A percentile compares a stretch with the other conserved stretches of the same genome.
These are phyloP conservation scores for Lepidochitona cinerea DNA, from an alignment of 2,888 invertebrate species.

Conservation along the genomic window DNA sequence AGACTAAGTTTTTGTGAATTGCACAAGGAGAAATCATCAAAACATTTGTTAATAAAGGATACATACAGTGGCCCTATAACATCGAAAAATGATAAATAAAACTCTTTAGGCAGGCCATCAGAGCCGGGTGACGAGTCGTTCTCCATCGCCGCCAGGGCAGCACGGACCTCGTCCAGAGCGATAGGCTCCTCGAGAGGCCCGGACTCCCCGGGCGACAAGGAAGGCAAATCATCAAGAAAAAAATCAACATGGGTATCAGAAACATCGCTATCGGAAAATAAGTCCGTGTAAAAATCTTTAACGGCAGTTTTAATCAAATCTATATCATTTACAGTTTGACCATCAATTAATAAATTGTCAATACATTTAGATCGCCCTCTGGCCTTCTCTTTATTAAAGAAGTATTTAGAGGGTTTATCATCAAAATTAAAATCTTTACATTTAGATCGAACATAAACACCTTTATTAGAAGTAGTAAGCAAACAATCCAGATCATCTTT, in stretches of 20 bases:
- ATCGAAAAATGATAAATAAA: conserved; percentile 12
- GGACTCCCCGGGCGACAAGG: neutral
- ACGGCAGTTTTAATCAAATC: no score
- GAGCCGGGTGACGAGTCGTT: conserved; percentile 6
- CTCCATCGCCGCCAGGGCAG: conserved; percentile 1
- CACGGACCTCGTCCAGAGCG: neutral
- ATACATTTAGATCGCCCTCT: no score
- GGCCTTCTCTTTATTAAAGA: no score
- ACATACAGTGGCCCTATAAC: neutral
- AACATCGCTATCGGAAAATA: neutral
- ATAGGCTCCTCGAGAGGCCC: neutral
- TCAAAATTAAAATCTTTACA: no score
- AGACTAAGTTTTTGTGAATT: neutral
- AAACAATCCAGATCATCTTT: no score
- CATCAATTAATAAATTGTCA: no score
- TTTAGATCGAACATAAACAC: no score
- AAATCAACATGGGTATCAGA: neutral
- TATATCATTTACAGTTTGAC: no score
- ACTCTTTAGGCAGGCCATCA: conserved; percentile 5
- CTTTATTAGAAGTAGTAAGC: no score
- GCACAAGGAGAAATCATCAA: neutral
- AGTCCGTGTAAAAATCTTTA: neutral
- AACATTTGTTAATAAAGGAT: neutral
- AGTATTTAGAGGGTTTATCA: no score
- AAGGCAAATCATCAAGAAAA: neutral